Evolutionary conservation across 2,113 vertebrate genomes (phyloP), one percentile per base, ranked within the genome.

Genomic region (Edolisoma coerulescens): DNA sequence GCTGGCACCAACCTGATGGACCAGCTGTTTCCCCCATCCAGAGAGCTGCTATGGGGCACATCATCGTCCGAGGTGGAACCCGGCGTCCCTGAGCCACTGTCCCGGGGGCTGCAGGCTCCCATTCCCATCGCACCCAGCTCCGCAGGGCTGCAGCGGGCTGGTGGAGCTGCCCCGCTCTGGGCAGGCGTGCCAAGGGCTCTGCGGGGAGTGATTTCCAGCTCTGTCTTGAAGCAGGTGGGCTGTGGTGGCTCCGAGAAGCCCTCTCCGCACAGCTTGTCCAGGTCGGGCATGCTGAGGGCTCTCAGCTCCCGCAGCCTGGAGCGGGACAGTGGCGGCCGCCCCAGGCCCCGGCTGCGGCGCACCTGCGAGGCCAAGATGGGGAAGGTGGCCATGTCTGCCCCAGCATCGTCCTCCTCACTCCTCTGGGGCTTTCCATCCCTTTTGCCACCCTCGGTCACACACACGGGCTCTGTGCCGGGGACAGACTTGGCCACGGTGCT

Each of bases 221-320:
- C 98, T 0, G 98, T 98, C 92, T 98, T 98, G 91, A 98, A 98
- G 71, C 92, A 95, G 16, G 86, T 2, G 0, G 97, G 61, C 2
- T 95, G 86, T 0, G 96, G 69, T 0, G 97, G 94, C 9, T 87
- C 93, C 0, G 97, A 94, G 79, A 98, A 98, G 26, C 98, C 97
- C 52, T 98, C 98, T 2, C 95, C 96, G 9, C 98, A 99, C 13
- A 99, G 97, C 85, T 99, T 99, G 96, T 99, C 99, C 14, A 99
- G 96, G 77, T 99, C 99, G 0, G 99, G 99, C 99, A 99, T 99
- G 89, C 99, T 99, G 77, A 99, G 94, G 11, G 99, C 99, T 35
- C 99, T 97, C 28, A 99, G 97, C 84, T 99, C 99, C 96, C 99
- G 97, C 49, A 99, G 95, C 90, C 98, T 98, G 20, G 98, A 98